Base-by-base conservation (phyloP, 92 coral and sea anemone genomes). In the Heteractis magnifica region DNA sequence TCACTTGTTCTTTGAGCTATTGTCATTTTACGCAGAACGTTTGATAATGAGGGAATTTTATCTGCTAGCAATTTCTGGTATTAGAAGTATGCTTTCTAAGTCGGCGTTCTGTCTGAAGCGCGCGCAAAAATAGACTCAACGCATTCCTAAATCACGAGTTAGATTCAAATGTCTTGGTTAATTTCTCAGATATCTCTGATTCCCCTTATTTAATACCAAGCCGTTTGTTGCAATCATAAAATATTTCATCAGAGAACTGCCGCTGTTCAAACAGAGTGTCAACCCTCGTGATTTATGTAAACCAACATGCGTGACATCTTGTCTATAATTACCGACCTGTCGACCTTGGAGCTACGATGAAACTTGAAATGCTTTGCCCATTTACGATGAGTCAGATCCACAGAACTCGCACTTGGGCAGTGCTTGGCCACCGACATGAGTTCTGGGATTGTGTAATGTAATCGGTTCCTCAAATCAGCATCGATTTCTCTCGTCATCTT, bases 11-110 rank as follows among this genome's bases (percentile, higher is more conserved):
- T 65, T 76, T 81, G 75, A 50, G 75, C 89, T 86, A 93, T 91
- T 93, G 86, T 93, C 94, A 87, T 84, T 90, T 86, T 82, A 80
- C 84, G 78, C 87, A 80, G 83, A 84, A 81, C 82, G 83, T 83
- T 79, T 64, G 83, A 89, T 90, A 91, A 91, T 91, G 87, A 82
- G 86, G 97, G 88, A 91, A 91, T 85, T 91, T 89, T 88, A 91
- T 91, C 94, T 90, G 83, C 80, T 41, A 49, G 84, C 81, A 85
- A 92, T 90, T 88, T 74, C 14, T 44, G 94, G 90, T 79, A 93
- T 93, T 87, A 49, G 6, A 52, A 76, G 93, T 79, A 93, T 93
- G 94, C 82, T 16, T 62, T 4, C 71, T 52, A 59, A 58, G 82
- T 81, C 88, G 97, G 75, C 96, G 65, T 68, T 65, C 79, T 86